Percentiles rank a stretch among this genome's conserved stretches.
These are phyloP conservation scores for Spinus pinus DNA, from an alignment of 2,797 vertebrate genomes.

Conservation along the genomic window DNA sequence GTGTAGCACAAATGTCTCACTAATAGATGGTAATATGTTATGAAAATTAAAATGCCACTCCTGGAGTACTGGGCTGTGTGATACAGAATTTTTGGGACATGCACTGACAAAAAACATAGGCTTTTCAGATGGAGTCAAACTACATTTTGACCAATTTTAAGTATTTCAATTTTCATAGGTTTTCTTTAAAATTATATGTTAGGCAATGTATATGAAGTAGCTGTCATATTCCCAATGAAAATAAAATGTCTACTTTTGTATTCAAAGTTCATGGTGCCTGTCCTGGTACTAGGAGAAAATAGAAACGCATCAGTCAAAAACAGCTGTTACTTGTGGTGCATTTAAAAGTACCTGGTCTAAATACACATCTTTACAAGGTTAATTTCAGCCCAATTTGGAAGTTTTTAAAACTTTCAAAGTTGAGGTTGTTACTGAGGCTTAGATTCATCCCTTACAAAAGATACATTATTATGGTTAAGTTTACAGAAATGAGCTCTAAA, in stretches of 20 bases:
- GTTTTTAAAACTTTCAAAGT: not conserved
- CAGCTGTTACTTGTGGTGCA: not conserved
- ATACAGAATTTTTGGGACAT: not conserved
- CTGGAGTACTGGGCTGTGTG: not conserved
- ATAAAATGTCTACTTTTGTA: constrained; percentile 32
- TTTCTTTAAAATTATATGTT: not conserved
- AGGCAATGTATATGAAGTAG: not conserved
- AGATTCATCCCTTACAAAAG: not conserved
- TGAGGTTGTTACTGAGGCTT: not conserved
- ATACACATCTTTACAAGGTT: not conserved
- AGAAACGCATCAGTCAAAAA: constrained; percentile 7
- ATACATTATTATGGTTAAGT: not conserved
- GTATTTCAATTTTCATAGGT: not conserved
- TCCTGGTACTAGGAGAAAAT: not conserved
- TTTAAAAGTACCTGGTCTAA: not conserved
- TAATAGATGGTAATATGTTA: not conserved
- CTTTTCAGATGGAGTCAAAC: not conserved
- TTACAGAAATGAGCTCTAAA: not conserved
- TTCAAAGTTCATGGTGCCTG: not conserved
- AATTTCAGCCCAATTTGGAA: not conserved
- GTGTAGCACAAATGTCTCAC: not conserved
- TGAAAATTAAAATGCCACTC: not conserved
- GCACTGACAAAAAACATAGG: not conserved
- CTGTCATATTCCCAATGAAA: not conserved
- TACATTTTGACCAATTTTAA: not conserved